phyloP scores from a whole-genome alignment of 2,888 invertebrate species.

The Allacma fusca region DNA sequence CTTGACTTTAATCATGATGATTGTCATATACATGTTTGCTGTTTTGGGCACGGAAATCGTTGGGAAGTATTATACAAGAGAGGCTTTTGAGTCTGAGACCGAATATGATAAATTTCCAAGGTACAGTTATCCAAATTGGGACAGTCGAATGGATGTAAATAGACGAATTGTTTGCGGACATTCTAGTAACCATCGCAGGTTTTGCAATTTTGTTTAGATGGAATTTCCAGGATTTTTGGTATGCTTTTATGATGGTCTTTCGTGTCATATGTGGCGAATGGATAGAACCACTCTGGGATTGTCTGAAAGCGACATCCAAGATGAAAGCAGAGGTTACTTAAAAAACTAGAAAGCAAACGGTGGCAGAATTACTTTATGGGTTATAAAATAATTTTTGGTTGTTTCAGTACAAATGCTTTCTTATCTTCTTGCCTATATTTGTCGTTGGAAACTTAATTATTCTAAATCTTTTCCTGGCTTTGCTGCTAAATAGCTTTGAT shows the following conservation, averaged over 20 bases:
- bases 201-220: constrained; percentile 76
- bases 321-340: background rate
- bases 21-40: constrained; percentile 66
- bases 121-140: too few relatives aligned
- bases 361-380: too few relatives aligned
- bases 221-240: constrained; percentile 97
- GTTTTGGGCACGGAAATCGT: constrained; percentile 37
- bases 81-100: constrained; percentile 21
- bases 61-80: constrained; percentile 26
- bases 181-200: too few relatives aligned
- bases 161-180: too few relatives aligned
- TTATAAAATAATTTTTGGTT: too few relatives aligned
- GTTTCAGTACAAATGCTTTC: constrained; percentile 82
- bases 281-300: constrained; percentile 98
- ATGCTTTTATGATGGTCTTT: constrained; percentile 98
- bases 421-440: constrained; percentile 91
- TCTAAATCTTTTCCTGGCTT: constrained; percentile 95
- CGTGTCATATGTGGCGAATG: constrained; percentile 96
- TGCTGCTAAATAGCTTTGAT: constrained; percentile 97
- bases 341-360: too few relatives aligned
- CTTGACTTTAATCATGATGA: constrained; percentile 90
- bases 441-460: constrained; percentile 99
- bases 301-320: constrained; percentile 65
- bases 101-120: constrained; percentile 34
- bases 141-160: too few relatives aligned